Conservation (phyloP, 92 coral and sea anemone species). For the Siderastrea radians region DNA sequence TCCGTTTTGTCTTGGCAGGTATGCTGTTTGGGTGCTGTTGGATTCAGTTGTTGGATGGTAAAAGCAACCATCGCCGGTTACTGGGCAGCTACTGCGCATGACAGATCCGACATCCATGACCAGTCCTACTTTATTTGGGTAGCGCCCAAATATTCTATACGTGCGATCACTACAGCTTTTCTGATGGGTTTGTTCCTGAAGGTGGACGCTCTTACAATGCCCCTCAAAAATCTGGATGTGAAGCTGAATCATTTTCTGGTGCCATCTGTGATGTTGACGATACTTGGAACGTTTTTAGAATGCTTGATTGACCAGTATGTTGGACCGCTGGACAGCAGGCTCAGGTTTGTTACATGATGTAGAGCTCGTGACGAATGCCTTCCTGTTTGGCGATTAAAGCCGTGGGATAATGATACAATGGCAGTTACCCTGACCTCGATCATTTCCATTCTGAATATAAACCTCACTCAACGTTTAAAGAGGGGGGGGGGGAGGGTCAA, state of each 20-base stretch:
- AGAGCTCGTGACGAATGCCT: not conserved
- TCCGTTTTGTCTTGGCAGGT: conserved; percentile 5
- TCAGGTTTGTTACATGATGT: conserved; percentile 39
- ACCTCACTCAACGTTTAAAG: no score
- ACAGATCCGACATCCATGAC: not conserved
- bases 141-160: conserved; percentile 14
- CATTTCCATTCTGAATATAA: no score
- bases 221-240: conserved; percentile 31
- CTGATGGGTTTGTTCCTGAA: conserved; percentile 64
- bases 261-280: conserved; percentile 56
- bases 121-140: conserved; percentile 39
- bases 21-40: conserved; percentile 65
- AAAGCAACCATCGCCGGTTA: conserved; percentile 52
- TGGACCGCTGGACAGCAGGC: conserved; percentile 57
- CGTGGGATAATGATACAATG: no score
- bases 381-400: no score
- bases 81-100: conserved; percentile 34
- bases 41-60: conserved; percentile 58
- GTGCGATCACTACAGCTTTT: conserved; percentile 51
- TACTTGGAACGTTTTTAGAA: conserved; percentile 53
- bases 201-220: conserved; percentile 34
- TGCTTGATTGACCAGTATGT: conserved; percentile 63
- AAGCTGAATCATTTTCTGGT: conserved; percentile 55
- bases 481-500: no score
- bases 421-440: no score